These are phyloP conservation scores for Callocephalon fimbriatum DNA, from an alignment of 2,113 vertebrate species.

Conservation along the genomic window DNA sequence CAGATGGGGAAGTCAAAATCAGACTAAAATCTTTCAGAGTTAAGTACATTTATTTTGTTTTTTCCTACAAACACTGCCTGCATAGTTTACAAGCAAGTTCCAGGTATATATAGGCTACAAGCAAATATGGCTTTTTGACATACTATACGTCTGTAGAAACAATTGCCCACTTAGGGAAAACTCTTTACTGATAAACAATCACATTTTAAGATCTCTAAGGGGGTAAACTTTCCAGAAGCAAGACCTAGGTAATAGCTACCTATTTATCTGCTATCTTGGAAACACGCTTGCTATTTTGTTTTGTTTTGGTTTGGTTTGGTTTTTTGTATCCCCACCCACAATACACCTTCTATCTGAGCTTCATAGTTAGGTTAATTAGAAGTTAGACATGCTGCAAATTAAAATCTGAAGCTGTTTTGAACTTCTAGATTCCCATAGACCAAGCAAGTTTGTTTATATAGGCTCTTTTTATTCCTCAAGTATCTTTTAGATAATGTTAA, in stretches of 20 bases:
- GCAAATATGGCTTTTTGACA: neutral
- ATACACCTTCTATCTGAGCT: neutral
- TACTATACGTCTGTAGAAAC: neutral
- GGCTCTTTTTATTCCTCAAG: neutral
- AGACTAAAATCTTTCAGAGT: neutral
- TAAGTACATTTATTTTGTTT: neutral
- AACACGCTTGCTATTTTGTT: neutral
- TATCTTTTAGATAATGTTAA: constrained; percentile 25
- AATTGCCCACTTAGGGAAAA: constrained; percentile 34
- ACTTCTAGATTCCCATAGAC: neutral
- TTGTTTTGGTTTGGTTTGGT: neutral
- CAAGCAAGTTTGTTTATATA: neutral
- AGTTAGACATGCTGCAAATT: constrained; percentile 19
- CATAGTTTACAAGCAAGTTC: neutral
- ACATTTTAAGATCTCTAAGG: constrained; percentile 41
- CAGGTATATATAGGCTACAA: neutral
- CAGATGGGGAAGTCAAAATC: neutral
- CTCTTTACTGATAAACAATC: constrained; percentile 53
- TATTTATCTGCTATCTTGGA: constrained; percentile 40
- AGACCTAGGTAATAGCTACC: constrained; percentile 34
- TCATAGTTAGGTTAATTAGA: constrained; percentile 38
- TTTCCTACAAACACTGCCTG: neutral
- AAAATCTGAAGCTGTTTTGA: constrained; percentile 41
- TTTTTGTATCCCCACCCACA: accelerated
- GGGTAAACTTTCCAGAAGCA: constrained; percentile 47